phyloP scores from a whole-genome alignment of 2,797 vertebrate genomes.

The Furcifer pardalis region DNA sequence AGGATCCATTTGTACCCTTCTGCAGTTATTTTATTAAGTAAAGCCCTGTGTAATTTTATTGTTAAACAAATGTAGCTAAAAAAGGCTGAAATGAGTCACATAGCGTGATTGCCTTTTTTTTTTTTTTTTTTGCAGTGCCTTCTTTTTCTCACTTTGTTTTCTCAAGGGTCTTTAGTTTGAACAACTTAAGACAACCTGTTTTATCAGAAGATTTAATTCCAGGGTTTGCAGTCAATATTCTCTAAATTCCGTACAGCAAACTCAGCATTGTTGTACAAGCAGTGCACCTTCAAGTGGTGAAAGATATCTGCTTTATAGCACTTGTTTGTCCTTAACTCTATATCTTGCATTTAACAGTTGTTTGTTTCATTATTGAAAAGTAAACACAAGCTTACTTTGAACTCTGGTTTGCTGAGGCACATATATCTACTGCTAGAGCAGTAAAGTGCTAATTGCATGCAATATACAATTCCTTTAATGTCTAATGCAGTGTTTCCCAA shows the following conservation, averaged over 20 bases:
- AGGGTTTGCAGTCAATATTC: neutral
- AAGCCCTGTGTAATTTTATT: fast-evolving
- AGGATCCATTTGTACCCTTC: neutral
- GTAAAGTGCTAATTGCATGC: neutral
- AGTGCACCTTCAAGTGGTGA: no score
- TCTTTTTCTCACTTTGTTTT: neutral
- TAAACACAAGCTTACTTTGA: neutral
- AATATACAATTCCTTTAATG: neutral
- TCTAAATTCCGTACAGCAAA: neutral
- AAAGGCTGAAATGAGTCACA: constrained; percentile 6
- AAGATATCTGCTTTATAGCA: no score
- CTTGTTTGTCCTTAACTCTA: no score
- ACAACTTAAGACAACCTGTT: neutral
- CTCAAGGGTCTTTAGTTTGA: neutral
- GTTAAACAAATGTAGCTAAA: neutral
- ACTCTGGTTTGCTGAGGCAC: neutral
- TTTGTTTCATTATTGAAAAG: no score
- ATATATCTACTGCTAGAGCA: no score
- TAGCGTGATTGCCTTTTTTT: no score
- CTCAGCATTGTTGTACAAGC: no score
- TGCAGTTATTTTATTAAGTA: neutral
- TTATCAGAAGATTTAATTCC: neutral
- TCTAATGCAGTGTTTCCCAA: no score
- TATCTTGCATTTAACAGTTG: no score
- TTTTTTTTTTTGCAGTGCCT: neutral